Evolutionary conservation across 2,888 invertebrate genomes (phyloP).

Genomic region (Phanerotoma sp.): DNA sequence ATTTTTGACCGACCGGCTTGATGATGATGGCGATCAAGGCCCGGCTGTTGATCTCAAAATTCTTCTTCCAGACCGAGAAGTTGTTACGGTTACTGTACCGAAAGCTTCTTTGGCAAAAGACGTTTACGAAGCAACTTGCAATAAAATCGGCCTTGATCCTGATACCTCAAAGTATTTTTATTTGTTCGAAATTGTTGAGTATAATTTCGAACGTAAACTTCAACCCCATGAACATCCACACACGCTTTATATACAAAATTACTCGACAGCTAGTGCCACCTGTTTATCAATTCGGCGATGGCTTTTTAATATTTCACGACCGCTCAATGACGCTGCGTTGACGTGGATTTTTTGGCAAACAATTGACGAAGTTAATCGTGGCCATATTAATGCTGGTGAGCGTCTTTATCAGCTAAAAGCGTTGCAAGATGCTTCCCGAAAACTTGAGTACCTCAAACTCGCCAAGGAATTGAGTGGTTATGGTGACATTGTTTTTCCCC

Average conservation of each 20-base stretch:
- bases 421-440: conserved; percentile 85
- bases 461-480: conserved; percentile 89
- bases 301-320: conserved; percentile 76
- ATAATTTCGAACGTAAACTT: conserved; percentile 94
- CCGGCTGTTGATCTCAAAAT: conserved; percentile 76
- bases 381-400: conserved; percentile 86
- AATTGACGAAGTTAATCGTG: conserved; percentile 93
- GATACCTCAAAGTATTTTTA: conserved; percentile 89
- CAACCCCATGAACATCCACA: conserved; percentile 94
- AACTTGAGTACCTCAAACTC: conserved; percentile 80
- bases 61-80: conserved; percentile 87
- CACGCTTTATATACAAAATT: conserved; percentile 98
- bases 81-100: conserved; percentile 84
- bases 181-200: conserved; percentile 95
- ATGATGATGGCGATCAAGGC: conserved; percentile 77
- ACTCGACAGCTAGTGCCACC: conserved; percentile 94
- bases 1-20: conserved; percentile 85
- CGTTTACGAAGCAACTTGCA: conserved; percentile 85
- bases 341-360: conserved; percentile 92
- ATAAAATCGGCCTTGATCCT: conserved; percentile 78
- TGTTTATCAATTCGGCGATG: conserved; percentile 88
- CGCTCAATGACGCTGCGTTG: conserved; percentile 71
- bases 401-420: conserved; percentile 95
- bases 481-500: conserved; percentile 92
- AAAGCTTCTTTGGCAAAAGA: conserved; percentile 88